Evolutionary conservation across 1,140 invertebrate species (phyloP), one percentile per base, ranked within the genome.

Genomic region (Musca domestica): DNA sequence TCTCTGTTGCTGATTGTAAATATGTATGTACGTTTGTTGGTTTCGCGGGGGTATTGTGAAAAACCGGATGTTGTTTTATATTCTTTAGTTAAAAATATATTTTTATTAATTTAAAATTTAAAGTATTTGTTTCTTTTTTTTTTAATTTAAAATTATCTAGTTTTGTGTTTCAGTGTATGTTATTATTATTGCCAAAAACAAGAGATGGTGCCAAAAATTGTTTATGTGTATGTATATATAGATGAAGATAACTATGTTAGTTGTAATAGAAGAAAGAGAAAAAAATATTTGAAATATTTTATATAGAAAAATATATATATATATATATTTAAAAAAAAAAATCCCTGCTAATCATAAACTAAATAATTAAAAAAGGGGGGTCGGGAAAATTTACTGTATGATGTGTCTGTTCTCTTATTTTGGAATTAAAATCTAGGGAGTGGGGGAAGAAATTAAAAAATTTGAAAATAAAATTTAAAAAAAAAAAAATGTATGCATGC

Each of bases 341-440:
- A 20, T 61, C 56, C 56, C 56, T 61, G 56, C 56, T 61, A 61
- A 61, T 41, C 30, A 10, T 41, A 41, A 15, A 41, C 56, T 61
- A 61, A 61, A 12, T 27, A 56, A 20, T 41, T 19, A 34, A n/a
- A 58, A 17, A 58, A 54, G 22, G 12, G 19, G 19, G 19, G 30
- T 61, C 4, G 20, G n/a, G 15, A 58, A 34, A 61, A 41, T n/a
- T n/a, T n/a, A n/a, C n/a, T n/a, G n/a, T n/a, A n/a, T n/a, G n/a
- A n/a, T n/a, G n/a, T n/a, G n/a, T n/a, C n/a, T n/a, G n/a, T n/a
- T n/a, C n/a, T n/a, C n/a, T n/a, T n/a, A n/a, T n/a, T n/a, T n/a
- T n/a, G n/a, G n/a, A n/a, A n/a, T n/a, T n/a, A n/a, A n/a, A n/a
- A n/a, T n/a, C n/a, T n/a, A n/a, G n/a, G n/a, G n/a, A n/a, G n/a